Evolutionary conservation across 1,140 invertebrate species (phyloP).

Genomic region (Cepaea nemoralis): DNA sequence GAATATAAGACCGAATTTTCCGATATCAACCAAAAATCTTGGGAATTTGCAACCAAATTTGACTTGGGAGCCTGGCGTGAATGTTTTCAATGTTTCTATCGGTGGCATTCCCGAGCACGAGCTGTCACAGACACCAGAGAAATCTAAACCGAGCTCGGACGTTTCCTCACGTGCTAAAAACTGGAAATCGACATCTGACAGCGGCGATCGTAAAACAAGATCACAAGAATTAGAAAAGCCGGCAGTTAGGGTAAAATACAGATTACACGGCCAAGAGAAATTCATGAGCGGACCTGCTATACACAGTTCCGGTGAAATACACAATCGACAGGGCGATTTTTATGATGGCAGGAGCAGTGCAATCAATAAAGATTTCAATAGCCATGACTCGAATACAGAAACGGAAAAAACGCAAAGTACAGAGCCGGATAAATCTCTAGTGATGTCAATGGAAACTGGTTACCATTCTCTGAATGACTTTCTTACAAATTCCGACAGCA

Average conservation of each 20-base stretch:
- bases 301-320: background rate
- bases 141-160: background rate
- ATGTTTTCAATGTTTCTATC: background rate
- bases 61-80: background rate
- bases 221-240: constrained; percentile 8
- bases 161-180: constrained; percentile 31
- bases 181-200: background rate
- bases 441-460: background rate
- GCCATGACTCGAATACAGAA: background rate
- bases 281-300: background rate
- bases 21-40: background rate
- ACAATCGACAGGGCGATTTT: background rate
- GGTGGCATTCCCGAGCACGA: background rate
- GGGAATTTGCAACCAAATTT: constrained; percentile 28
- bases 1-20: background rate
- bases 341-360: background rate
- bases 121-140: background rate
- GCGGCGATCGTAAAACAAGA: constrained; percentile 32
- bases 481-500: background rate
- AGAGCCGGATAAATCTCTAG: background rate
- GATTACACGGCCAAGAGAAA: background rate
- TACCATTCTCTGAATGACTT: background rate
- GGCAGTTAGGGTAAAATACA: background rate
- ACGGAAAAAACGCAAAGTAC: background rate
- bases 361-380: constrained; percentile 29